These are phyloP conservation scores for Rhagonycha fulva DNA, from an alignment of 2,888 invertebrate species.

Conservation along the genomic window DNA sequence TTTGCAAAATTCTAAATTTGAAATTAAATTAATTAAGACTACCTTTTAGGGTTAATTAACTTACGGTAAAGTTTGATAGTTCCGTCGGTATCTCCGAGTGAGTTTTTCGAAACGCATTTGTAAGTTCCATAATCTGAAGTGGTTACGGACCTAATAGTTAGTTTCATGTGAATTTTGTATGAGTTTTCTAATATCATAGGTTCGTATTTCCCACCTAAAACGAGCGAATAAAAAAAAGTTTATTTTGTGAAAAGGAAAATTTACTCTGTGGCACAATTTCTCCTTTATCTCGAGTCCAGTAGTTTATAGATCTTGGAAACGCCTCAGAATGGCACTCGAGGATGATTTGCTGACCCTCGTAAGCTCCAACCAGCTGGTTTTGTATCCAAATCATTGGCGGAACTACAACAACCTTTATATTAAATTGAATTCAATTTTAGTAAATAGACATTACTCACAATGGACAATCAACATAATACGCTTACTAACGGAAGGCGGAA, in stretches of 20 bases:
- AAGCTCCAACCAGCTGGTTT: conserved; percentile 72
- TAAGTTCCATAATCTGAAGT: conserved; percentile 76
- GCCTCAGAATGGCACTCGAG: conserved; percentile 77
- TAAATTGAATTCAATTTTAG: conserved; percentile 29
- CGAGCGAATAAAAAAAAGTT: not conserved
- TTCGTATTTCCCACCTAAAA: conserved; percentile 64
- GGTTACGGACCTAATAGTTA: conserved; percentile 71
- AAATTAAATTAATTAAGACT: conserved; percentile 6
- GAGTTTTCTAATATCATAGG: conserved; percentile 73
- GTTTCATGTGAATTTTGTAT: conserved; percentile 76
- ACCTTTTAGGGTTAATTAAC: conserved; percentile 49
- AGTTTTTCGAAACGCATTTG: conserved; percentile 83
- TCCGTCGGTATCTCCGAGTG: conserved; percentile 82
- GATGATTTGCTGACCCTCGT: conserved; percentile 67
- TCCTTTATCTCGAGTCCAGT: conserved; percentile 72
- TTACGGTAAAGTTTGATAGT: conserved; percentile 82
- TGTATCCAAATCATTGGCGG: conserved; percentile 75
- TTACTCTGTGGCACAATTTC: conserved; percentile 67
- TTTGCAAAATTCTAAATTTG: conserved; percentile 2
- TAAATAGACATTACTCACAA: conserved; percentile 60
- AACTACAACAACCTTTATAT: conserved; percentile 56
- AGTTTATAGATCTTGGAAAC: conserved; percentile 72
- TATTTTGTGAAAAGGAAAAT: not conserved
- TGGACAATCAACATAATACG: conserved; percentile 85
- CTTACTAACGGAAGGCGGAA: conserved; percentile 86